Percentiles rank a stretch among this genome's conserved stretches.
Evolutionary conservation across 2,113 vertebrate genomes (phyloP).

Genomic region (Vidua macroura): DNA sequence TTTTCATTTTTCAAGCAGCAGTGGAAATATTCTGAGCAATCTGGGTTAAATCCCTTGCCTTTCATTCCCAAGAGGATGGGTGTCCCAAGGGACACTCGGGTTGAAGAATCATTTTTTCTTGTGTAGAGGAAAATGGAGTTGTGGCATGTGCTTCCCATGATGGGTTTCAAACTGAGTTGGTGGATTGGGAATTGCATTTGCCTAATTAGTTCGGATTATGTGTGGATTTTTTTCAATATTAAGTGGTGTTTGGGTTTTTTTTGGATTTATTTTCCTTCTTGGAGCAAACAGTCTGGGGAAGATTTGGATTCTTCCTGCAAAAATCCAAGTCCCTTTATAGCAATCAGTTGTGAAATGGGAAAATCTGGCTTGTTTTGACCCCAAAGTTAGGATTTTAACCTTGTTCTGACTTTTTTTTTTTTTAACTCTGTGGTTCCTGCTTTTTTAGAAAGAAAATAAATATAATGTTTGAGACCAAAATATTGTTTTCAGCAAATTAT

Average conservation of each 20-base stretch:
- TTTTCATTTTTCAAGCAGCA: background rate
- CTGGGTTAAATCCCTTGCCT: background rate
- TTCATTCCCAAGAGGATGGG: background rate
- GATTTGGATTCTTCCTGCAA: background rate
- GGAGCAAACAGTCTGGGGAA: background rate
- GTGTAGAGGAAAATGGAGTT: background rate
- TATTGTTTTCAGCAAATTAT: background rate
- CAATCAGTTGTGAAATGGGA: background rate
- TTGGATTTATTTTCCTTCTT: background rate
- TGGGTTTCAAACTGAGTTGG: background rate
- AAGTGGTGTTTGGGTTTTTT: background rate
- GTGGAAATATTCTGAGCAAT: background rate
- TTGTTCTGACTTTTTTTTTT: background rate
- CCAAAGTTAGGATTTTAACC: background rate
- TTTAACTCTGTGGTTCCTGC: background rate
- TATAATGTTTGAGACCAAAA: background rate
- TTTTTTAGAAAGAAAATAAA: background rate
- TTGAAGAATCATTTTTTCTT: background rate
- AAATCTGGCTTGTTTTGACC: background rate
- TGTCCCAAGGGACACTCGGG: background rate
- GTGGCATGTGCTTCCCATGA: background rate
- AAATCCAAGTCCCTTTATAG: background rate
- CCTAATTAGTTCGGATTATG: background rate
- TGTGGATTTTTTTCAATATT: background rate
- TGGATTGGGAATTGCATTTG: background rate